Evolutionary conservation across 2,888 invertebrate species (phyloP).

Genomic region (Lasioglossum malachurum): DNA sequence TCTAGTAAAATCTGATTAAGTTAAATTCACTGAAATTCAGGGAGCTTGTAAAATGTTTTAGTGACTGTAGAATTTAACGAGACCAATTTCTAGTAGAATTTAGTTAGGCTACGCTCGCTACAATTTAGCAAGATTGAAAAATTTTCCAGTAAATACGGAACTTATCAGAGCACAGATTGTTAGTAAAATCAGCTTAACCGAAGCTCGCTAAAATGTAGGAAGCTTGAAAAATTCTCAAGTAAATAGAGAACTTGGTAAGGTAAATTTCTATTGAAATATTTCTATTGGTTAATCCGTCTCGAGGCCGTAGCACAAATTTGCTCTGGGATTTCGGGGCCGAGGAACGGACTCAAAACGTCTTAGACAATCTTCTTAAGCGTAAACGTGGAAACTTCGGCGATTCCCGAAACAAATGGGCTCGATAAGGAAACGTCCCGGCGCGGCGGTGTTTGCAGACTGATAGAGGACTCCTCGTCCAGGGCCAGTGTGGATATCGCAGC

Average conservation of each 20-base stretch:
- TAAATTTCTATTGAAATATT: not conserved
- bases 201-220: not conserved
- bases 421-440: not conserved
- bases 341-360: not conserved
- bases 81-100: not conserved
- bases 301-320: not conserved
- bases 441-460: not conserved
- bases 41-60: not conserved
- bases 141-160: not conserved
- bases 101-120: not conserved
- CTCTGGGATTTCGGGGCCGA: not conserved
- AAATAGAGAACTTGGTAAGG: not conserved
- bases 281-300: not conserved
- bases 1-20: not conserved
- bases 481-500: not conserved
- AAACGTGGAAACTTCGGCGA: not conserved
- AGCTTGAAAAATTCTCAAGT: not conserved
- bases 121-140: not conserved
- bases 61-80: not conserved
- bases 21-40: not conserved
- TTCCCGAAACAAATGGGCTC: not conserved
- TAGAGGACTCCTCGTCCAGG: not conserved
- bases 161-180: not conserved
- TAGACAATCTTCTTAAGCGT: not conserved
- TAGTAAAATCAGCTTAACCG: not conserved